phyloP scores from a whole-genome alignment of 2,888 invertebrate species.

The Agriopis aurantiaria region DNA sequence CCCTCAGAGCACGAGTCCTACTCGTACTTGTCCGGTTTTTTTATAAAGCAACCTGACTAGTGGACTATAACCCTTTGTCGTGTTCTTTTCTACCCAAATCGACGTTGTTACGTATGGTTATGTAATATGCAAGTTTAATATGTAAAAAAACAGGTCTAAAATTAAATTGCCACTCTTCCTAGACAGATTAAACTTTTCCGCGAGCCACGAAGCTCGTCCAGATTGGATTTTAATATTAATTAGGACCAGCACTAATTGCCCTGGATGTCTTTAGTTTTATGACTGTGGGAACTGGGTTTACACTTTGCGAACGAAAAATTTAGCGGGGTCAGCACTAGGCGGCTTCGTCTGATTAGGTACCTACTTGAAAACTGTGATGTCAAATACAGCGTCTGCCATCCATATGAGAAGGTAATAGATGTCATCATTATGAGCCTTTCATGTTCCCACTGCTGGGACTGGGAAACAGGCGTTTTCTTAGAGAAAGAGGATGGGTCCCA shows the following conservation, averaged over 20 bases:
- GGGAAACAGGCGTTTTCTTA: no score
- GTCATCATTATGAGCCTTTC: no score
- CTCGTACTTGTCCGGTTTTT: no score
- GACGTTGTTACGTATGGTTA: no score
- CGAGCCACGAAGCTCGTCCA: constrained; percentile 29
- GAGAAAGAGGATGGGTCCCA: no score
- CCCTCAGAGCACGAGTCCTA: no score
- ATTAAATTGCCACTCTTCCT: constrained; percentile 15
- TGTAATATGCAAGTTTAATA: no score
- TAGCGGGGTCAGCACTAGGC: background rate
- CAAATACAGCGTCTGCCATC: background rate
- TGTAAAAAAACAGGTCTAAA: constrained; percentile 3
- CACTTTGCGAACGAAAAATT: constrained; percentile 9
- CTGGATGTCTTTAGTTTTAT: constrained; percentile 40
- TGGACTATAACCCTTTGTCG: no score
- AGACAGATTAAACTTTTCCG: constrained; percentile 53
- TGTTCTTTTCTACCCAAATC: no score
- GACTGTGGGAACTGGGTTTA: constrained; percentile 8
- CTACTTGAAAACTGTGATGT: background rate
- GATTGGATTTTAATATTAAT: constrained; percentile 69
- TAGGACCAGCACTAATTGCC: constrained; percentile 53
- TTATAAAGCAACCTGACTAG: no score
- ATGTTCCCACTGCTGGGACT: no score
- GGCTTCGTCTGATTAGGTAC: background rate
- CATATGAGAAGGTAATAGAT: no score